These are phyloP conservation scores for Fukomys damarensis DNA, from an alignment of 2,113 vertebrate species.

Conservation along the genomic window DNA sequence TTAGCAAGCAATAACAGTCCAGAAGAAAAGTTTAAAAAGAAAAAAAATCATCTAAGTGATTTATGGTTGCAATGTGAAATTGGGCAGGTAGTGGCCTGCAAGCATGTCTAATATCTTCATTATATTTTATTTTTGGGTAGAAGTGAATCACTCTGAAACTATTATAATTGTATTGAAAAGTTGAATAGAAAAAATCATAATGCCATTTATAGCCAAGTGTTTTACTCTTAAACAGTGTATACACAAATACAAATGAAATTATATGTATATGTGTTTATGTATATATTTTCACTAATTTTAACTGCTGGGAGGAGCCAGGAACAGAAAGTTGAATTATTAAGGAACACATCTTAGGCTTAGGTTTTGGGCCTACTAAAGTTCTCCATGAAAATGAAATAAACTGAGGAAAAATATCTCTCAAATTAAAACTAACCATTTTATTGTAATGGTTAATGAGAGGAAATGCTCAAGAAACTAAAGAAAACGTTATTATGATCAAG, in stretches of 20 bases:
- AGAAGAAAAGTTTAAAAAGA: background rate
- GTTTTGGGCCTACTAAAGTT: background rate
- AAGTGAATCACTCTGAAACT: background rate
- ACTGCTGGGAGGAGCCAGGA: background rate
- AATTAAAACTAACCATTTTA: background rate
- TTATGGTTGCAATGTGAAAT: background rate
- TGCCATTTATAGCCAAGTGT: background rate
- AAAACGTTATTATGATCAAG: background rate
- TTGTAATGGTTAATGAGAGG: background rate
- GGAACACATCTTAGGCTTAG: background rate
- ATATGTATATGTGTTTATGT: too few relatives aligned
- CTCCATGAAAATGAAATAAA: background rate
- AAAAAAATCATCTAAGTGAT: background rate
- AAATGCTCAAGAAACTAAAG: background rate
- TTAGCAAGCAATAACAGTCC: background rate
- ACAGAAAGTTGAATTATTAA: background rate
- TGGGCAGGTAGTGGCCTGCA: too few relatives aligned
- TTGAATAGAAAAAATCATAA: background rate
- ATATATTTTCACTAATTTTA: too few relatives aligned
- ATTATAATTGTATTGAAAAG: background rate
- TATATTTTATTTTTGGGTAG: background rate
- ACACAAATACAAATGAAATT: too few relatives aligned
- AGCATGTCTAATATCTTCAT: background rate
- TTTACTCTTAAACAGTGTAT: too few relatives aligned
- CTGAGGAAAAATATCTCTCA: background rate